Evolutionary conservation across 2,797 vertebrate species (phyloP).

Genomic region (Leptatherina wallacei): DNA sequence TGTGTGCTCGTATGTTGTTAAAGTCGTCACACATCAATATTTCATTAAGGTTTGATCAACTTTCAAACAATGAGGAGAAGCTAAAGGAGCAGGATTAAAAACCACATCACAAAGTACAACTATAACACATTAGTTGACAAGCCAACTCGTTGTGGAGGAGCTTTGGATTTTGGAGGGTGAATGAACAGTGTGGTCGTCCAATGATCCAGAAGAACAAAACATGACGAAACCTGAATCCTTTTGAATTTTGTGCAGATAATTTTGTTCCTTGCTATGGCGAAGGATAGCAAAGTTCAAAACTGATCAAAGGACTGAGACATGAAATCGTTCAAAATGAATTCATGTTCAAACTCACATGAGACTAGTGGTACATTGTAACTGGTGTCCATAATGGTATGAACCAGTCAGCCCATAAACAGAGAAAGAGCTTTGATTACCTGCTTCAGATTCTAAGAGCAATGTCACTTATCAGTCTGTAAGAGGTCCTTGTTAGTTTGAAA

Average conservation of each 20-base stretch:
- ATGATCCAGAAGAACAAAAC: neutral
- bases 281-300: neutral
- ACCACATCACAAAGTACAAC: neutral
- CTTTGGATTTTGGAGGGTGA: slow-evolving; percentile 27
- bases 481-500: no score
- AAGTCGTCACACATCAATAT: slow-evolving; percentile 33
- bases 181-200: neutral
- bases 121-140: neutral
- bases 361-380: neutral
- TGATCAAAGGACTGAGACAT: neutral
- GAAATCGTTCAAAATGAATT: neutral
- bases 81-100: slow-evolving; percentile 14
- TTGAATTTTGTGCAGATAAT: neutral
- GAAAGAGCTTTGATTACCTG: neutral
- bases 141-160: slow-evolving; percentile 14
- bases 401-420: slow-evolving; percentile 1
- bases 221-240: neutral
- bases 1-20: slow-evolving; percentile 25
- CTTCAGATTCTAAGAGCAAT: no score
- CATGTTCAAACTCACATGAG: neutral
- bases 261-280: neutral
- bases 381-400: neutral
- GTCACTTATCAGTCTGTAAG: no score
- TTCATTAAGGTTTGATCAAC: neutral
- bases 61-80: slow-evolving; percentile 28